Percentiles rank a stretch among this genome's conserved stretches.
These are phyloP conservation scores for Radopholus similis DNA, from an alignment of 1,140 invertebrate species.

Conservation along the genomic window DNA sequence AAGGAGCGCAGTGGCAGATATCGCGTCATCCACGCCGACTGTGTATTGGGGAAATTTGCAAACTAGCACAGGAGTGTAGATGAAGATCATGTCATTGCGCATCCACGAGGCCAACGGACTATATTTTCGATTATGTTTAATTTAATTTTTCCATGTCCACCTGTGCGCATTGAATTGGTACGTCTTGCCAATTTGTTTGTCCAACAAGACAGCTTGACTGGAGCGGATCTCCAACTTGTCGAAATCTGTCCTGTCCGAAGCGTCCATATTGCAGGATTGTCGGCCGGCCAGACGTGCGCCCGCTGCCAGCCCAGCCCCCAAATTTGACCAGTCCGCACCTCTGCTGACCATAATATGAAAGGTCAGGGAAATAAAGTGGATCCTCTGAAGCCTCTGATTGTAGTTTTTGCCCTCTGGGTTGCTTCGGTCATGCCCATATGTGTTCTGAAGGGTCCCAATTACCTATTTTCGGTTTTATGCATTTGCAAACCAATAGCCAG, in stretches of 20 bases:
- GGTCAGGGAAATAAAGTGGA: constrained; percentile 64
- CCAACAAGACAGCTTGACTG: constrained; percentile 46
- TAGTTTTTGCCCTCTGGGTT: constrained; percentile 53
- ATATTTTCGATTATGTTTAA: constrained; percentile 13
- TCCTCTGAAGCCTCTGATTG: constrained; percentile 61
- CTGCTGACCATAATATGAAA: constrained; percentile 62
- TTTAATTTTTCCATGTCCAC: constrained; percentile 28
- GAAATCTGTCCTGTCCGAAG: constrained; percentile 41
- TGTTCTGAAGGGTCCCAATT: no score
- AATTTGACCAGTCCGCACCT: constrained; percentile 61
- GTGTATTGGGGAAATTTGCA: constrained; percentile 63
- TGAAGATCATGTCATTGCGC: constrained; percentile 61
- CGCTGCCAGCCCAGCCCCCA: constrained; percentile 61
- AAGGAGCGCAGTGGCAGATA: constrained; percentile 63
- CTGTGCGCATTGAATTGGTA: constrained; percentile 60
- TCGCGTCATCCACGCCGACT: constrained; percentile 64
- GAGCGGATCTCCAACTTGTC: constrained; percentile 50
- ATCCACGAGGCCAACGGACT: constrained; percentile 62
- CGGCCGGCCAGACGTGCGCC: constrained; percentile 62
- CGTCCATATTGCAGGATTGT: constrained; percentile 62
- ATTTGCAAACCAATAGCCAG: constrained; percentile 63
- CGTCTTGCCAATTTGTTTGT: constrained; percentile 60
- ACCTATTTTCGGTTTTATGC: no score
- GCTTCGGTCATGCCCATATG: constrained; percentile 59
- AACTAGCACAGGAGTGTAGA: constrained; percentile 64